Base-by-base conservation (phyloP, 2,113 vertebrate species). In the Dicaeum eximium region DNA sequence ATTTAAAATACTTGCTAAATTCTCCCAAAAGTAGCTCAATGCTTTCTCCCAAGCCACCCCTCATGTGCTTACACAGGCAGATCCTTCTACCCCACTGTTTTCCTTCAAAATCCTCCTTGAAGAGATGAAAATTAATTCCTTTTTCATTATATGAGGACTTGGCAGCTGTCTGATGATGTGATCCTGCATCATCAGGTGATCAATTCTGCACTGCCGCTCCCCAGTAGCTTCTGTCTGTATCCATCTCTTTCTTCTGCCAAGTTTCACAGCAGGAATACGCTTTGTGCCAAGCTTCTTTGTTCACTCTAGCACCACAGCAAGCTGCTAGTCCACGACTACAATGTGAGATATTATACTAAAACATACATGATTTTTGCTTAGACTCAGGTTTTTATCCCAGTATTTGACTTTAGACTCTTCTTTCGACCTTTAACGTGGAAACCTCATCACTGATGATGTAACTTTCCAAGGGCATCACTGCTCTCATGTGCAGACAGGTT, bases 201-300 rank as follows among this genome's bases (percentile, higher is more conserved):
- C 61, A 56, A 11, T 42, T 57, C 80, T 40, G 18, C 33, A 17
- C 15, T 1, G 0, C 12, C 0, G 0, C 35, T 82, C 33, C 35
- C 27, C 35, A 13, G 12, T 38, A 53, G 21, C 1, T 1, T 27
- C 28, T 38, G 13, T 54, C 20, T 5, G 0, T 21, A 79, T 21
- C 51, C 38, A 85, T 12, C 72, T 42, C 51, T 25, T 61, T 57
- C 35, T 58, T 54, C 65, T 58, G 28, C 27, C 56, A 70, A 37
- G 20, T 24, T 81, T 74, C 56, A 37, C 35, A 62, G 30, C 22
- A 74, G 12, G 11, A 74, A 81, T 16, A 50, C 6, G 14, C 23
- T 58, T 70, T 18, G 25, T 62, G 67, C 6, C 53, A 60, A 54
- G 31, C 33, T 38, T 23, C 60, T 78, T 65, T 56, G 74, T n/a